Conservation (phyloP, 2,797 vertebrate species). For the Phyllotis vaccarum region DNA sequence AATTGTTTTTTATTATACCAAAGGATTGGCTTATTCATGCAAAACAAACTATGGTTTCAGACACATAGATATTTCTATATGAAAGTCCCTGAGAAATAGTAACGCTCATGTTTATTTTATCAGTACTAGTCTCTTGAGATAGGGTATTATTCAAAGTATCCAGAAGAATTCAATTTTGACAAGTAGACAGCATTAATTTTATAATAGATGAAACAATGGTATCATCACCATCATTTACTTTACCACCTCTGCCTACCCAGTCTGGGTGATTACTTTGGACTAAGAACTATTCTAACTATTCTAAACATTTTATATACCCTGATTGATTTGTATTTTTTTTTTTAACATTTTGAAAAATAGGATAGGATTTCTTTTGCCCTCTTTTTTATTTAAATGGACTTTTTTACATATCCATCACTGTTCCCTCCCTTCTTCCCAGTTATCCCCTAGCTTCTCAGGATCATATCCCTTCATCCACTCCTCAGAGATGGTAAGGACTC, state of each 20-base stretch:
- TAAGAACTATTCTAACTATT: not conserved
- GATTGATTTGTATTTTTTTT: not conserved
- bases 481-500: too few species aligned
- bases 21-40: not conserved
- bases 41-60: conserved; percentile 3
- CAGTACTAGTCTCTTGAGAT: not conserved
- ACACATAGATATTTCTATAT: not conserved
- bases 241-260: too few species aligned
- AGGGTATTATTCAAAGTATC: not conserved
- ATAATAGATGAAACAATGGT: not conserved
- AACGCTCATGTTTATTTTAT: not conserved
- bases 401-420: too few species aligned
- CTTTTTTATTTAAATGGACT: too few species aligned
- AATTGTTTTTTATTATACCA: not conserved
- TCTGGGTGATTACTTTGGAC: not conserved
- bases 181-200: not conserved
- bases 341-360: not conserved
- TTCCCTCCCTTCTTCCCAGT: too few species aligned
- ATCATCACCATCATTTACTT: not conserved
- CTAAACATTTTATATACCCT: not conserved
- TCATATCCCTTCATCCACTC: too few species aligned
- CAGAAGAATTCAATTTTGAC: not conserved
- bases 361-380: not conserved
- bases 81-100: not conserved
- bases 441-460: too few species aligned